Evolutionary conservation across 2,113 vertebrate genomes (phyloP).

Genomic region (Hippocampus comes): DNA sequence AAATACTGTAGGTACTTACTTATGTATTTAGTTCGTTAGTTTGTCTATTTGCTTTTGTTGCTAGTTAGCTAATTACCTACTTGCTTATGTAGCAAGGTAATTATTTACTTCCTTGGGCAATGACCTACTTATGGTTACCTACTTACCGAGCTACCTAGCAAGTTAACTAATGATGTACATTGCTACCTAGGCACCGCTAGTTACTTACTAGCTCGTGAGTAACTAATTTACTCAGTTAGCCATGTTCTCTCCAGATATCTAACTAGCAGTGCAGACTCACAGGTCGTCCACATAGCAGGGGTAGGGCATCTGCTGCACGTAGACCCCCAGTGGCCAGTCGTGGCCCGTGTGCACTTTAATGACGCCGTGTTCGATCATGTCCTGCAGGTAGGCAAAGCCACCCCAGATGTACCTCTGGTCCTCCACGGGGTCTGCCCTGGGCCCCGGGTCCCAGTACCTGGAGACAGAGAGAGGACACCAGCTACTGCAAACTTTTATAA

Average conservation of each 20-base stretch:
- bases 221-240: neutral
- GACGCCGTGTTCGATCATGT: conserved; percentile 94
- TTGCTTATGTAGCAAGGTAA: neutral
- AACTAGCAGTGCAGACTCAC: conserved; percentile 71
- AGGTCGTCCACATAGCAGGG: conserved; percentile 96
- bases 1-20: neutral
- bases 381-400: conserved; percentile 94
- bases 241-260: neutral
- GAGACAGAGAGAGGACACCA: neutral
- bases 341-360: conserved; percentile 79
- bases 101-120: neutral
- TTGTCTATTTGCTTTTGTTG: neutral
- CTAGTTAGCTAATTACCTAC: neutral
- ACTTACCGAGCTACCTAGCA: neutral
- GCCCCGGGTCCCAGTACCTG: conserved; percentile 97
- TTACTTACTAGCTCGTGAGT: neutral
- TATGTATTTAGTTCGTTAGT: neutral
- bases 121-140: neutral
- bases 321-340: conserved; percentile 83
- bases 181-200: neutral
- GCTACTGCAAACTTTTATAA: neutral
- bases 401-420: conserved; percentile 95
- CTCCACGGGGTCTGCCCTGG: conserved; percentile 88
- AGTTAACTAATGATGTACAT: neutral
- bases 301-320: conserved; percentile 97